Base-by-base conservation (phyloP, 1,140 invertebrate species). In the Drosophila tristis region DNA sequence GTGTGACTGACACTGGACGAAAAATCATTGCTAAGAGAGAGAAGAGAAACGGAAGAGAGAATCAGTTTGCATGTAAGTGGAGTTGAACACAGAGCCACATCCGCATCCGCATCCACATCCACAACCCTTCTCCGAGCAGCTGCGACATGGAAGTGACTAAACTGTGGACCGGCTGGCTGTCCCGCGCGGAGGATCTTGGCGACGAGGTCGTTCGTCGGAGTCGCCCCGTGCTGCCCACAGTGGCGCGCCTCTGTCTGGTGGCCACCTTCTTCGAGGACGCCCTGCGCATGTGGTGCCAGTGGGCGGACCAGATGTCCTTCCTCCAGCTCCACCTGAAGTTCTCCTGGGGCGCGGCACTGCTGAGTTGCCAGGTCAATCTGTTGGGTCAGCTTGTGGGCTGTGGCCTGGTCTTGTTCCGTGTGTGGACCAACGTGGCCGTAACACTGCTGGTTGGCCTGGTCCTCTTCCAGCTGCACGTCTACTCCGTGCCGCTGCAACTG, bases 201-300 rank as follows among this genome's bases (percentile, higher is more conserved):
- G 65, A 57, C n/a, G 44, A 42, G 61, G 31, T 79, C 35, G 43
- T 35, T 26, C 47, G 59, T 2, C 74, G 50, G 7, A 39, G 64
- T 35, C 71, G 57, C 2, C 56, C 16, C 2, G 4, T 61, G 9
- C 20, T 70, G 48, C 74, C 68, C 15, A 26, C 39, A 20, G 66
- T 74, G 55, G 74, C 77, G 8, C 45, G 68, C 2, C 35, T 77
- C 39, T 73, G 70, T 5, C 65, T 70, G 23, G 74, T 63, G 39
- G 75, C 75, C 44, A 80, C 70, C 11, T 74, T 64, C 59, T 55
- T 80, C 7, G 75, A 74, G 31, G 75, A 74, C 39, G 63, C 31
- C 0, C 25, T 74, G 20, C 59, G 77, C 16, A 58, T 70, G 75
- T 74, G 64, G 51, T 31, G 50, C 20, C 75, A 74, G 16, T 74